A percentile compares a stretch with the other conserved stretches of the same genome.
These are phyloP conservation scores for Enteromius afrohamiltoni DNA, from an alignment of 2,797 vertebrate genomes.

Conservation along the genomic window DNA sequence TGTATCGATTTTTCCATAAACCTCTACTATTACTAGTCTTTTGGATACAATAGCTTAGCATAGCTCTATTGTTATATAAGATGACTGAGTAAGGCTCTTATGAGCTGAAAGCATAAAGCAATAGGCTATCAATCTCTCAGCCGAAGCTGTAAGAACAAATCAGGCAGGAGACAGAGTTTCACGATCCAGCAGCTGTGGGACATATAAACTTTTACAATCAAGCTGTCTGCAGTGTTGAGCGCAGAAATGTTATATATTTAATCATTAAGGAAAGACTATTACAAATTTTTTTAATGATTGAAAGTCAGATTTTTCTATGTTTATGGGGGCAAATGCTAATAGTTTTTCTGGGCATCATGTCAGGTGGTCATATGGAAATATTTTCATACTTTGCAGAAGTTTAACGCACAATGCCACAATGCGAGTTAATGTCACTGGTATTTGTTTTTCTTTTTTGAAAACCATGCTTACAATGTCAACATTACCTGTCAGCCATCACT, in stretches of 20 bases:
- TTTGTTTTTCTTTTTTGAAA: background rate
- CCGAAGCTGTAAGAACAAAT: constrained; percentile 60
- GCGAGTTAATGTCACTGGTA: background rate
- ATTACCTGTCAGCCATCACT: background rate
- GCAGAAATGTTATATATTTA: background rate
- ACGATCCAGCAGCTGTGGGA: constrained; percentile 2
- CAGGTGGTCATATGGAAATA: background rate
- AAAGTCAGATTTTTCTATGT: background rate
- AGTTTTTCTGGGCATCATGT: background rate
- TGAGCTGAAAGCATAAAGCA: constrained; percentile 65
- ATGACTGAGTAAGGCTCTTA: constrained; percentile 68
- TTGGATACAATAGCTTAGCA: constrained; percentile 48
- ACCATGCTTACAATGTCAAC: background rate
- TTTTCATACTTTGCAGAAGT: background rate
- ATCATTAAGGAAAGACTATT: background rate
- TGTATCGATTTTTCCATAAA: constrained; percentile 50
- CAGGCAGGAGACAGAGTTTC: constrained; percentile 44
- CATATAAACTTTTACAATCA: constrained; percentile 9
- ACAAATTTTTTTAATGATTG: background rate
- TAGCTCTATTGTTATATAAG: constrained; percentile 61
- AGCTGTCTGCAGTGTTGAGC: background rate
- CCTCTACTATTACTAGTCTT: constrained; percentile 63
- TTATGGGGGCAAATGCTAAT: background rate
- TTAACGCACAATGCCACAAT: background rate
- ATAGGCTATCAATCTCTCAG: constrained; percentile 69